These are phyloP conservation scores for Clivina fossor DNA, from an alignment of 2,888 invertebrate species.

Conservation along the genomic window DNA sequence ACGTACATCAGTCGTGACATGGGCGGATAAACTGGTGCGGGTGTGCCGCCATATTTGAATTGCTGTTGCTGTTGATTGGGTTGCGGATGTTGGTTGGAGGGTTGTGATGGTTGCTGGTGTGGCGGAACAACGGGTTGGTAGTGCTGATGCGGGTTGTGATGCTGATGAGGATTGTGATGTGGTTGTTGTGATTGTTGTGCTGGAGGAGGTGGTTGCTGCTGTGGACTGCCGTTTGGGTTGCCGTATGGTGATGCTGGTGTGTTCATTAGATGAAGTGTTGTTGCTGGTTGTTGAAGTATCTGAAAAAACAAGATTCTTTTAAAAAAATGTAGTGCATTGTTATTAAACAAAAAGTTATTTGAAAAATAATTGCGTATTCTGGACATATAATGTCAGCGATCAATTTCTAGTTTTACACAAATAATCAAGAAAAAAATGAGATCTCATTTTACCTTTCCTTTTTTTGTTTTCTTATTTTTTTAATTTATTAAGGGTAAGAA, in stretches of 20 bases:
- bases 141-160: conserved; percentile 44
- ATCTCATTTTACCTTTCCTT: too few species aligned
- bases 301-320: conserved; percentile 28
- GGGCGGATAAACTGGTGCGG: conserved; percentile 57
- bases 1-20: conserved; percentile 72
- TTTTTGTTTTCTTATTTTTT: too few species aligned
- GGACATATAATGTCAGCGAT: too few species aligned
- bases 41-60: conserved; percentile 45
- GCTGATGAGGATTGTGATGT: conserved; percentile 45
- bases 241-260: conserved; percentile 57
- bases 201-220: conserved; percentile 56
- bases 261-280: conserved; percentile 59
- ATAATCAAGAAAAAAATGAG: too few species aligned
- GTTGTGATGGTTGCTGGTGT: conserved; percentile 47
- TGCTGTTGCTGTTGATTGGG: conserved; percentile 38
- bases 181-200: conserved; percentile 44
- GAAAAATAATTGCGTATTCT: too few species aligned
- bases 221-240: conserved; percentile 45
- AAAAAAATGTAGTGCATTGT: background rate
- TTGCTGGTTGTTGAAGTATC: conserved; percentile 53
- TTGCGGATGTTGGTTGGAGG: conserved; percentile 36
- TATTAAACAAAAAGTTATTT: background rate
- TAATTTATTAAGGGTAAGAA: too few species aligned
- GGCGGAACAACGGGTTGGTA: conserved; percentile 37
- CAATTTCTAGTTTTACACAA: background rate